A percentile compares a stretch with the other conserved stretches of the same genome.
Conservation (phyloP, 2,797 vertebrate genomes). For the Hypotaenidia okinawae region DNA sequence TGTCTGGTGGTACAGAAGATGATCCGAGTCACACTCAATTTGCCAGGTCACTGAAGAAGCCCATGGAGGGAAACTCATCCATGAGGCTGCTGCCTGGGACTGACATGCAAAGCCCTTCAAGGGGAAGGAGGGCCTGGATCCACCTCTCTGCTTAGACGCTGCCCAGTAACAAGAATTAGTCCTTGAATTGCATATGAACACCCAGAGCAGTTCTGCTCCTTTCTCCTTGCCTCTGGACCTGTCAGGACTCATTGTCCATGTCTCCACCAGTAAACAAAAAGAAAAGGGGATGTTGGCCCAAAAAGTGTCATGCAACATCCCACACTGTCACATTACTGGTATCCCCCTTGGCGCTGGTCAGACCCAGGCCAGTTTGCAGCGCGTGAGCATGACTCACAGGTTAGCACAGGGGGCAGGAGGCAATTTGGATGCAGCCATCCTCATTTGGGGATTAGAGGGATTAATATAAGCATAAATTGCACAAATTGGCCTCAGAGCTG, state of each 20-base stretch:
- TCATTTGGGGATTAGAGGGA: not conserved
- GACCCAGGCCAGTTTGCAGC: not conserved
- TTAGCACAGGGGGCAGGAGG: not conserved
- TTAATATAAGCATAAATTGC: not conserved
- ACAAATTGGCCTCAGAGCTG: not conserved
- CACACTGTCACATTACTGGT: not conserved
- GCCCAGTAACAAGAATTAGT: not conserved
- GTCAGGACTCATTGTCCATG: not conserved
- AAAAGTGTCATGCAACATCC: not conserved
- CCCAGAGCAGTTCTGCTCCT: not conserved
- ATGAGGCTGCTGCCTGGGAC: not conserved
- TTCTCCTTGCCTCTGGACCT: not conserved
- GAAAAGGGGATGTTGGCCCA: not conserved
- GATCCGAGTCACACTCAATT: accelerated
- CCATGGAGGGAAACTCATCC: not conserved
- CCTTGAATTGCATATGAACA: not conserved
- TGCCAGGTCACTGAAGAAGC: not conserved
- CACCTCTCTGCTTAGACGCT: not conserved
- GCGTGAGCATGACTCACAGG: accelerated
- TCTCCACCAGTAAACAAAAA: not conserved
- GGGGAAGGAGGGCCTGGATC: not conserved
- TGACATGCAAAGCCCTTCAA: not conserved
- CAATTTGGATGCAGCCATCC: not conserved
- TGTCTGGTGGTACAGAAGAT: not conserved
- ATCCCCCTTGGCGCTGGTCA: not conserved